Evolutionary conservation across 2,113 vertebrate species (phyloP), one percentile per base, ranked within the genome.

Genomic region (Maccullochella peelii): DNA sequence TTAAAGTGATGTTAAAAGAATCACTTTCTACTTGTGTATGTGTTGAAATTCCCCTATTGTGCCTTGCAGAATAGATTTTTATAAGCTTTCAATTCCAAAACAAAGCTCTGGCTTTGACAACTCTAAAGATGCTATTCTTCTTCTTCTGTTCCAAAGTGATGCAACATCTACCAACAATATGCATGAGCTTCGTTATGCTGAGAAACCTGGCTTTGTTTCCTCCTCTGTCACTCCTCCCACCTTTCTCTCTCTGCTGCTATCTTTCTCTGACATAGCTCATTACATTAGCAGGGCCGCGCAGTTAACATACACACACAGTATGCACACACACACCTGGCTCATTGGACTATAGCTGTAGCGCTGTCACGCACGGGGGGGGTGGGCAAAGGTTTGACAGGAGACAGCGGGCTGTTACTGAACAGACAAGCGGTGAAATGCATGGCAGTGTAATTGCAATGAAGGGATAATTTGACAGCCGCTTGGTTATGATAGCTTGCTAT

Each of bases 381-480:
- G 80, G 83, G 85, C 44, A 61, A 82, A 84, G 89, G 89, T 88
- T 47, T 93, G 91, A 90, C 86, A 89, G 86, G 80, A 85, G 88
- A 85, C 88, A 85, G 74, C 70, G 69, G 66, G 86, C 84, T 82
- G 86, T 87, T 92, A 75, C 88, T 88, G 76, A 84, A 91, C 92
- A 88, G 92, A 91, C 89, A 84, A 73, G 84, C 79, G 23, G 79
- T 76, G 83, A 75, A 91, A 88, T 75, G 50, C 78, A 75, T 90
- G 89, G 84, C 83, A 49, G 80, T 85, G 84, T 88, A 93, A 94
- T 91, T 94, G 89, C 68, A 92, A 77, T 91, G 88, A 93, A 79
- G 72, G 88, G 84, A 93, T 92, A 75, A 93, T 95, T 92, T 93
- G 92, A 93, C 94, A 93, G 90, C 79, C 40, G 68, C 85, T 93